These are phyloP conservation scores for Phocides pigmalion DNA, from an alignment of 1,140 invertebrate species.

Conservation along the genomic window DNA sequence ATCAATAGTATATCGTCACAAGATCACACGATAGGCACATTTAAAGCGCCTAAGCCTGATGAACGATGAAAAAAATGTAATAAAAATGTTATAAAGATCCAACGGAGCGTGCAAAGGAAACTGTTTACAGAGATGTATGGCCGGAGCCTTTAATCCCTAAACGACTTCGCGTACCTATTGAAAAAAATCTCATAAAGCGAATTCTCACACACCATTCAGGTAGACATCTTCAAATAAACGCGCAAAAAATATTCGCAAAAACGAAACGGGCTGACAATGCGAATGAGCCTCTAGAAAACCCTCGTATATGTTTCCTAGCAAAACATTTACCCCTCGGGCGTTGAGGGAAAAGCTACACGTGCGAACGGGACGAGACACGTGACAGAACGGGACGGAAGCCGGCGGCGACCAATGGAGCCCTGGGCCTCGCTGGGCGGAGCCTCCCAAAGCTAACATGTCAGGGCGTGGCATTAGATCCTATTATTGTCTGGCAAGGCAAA, in stretches of 20 bases:
- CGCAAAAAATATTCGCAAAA: slow-evolving; percentile 75
- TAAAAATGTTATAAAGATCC: slow-evolving; percentile 48
- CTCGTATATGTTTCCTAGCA: slow-evolving; percentile 80
- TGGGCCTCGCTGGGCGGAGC: slow-evolving; percentile 57
- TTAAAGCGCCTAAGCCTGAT: background rate
- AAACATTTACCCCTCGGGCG: slow-evolving; percentile 82
- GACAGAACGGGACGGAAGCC: slow-evolving; percentile 43
- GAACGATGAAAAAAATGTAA: slow-evolving; percentile 16
- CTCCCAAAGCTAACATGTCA: slow-evolving; percentile 79
- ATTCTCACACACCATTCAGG: slow-evolving; percentile 78
- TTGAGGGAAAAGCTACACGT: slow-evolving; percentile 75
- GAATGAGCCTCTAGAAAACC: slow-evolving; percentile 66
- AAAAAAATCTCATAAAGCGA: slow-evolving; percentile 81
- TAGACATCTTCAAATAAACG: slow-evolving; percentile 73
- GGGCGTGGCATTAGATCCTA: slow-evolving; percentile 80
- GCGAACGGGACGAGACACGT: slow-evolving; percentile 43
- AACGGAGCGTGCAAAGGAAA: slow-evolving; percentile 62
- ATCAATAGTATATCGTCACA: background rate
- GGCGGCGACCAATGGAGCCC: slow-evolving; percentile 55
- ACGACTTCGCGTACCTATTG: slow-evolving; percentile 59
- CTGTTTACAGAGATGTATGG: slow-evolving; percentile 64
- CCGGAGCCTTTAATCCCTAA: slow-evolving; percentile 70
- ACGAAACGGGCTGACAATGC: slow-evolving; percentile 71
- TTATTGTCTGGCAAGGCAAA: slow-evolving; percentile 82
- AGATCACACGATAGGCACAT: too few species aligned